These are phyloP conservation scores for Epiblema foenella DNA, from an alignment of 2,888 invertebrate species.

Conservation along the genomic window DNA sequence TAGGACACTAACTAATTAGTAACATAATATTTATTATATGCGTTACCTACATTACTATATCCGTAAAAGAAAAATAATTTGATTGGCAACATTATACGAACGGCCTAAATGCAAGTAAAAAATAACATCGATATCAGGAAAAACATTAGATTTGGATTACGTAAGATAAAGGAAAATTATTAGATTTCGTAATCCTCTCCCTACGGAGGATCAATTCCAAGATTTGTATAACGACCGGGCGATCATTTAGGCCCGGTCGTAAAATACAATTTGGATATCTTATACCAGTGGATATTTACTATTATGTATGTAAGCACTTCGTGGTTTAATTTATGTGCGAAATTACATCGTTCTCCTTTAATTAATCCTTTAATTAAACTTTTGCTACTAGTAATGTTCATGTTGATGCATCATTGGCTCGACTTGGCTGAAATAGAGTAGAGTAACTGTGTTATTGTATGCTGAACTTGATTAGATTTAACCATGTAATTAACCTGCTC, in stretches of 20 bases:
- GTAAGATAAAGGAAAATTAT: background rate
- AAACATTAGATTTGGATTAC: background rate
- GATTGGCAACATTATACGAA: background rate
- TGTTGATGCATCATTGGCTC: too few relatives aligned
- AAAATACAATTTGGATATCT: background rate
- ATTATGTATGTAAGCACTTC: background rate
- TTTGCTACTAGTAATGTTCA: too few relatives aligned
- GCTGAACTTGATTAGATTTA: too few relatives aligned
- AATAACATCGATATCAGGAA: constrained; percentile 7
- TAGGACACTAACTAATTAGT: too few relatives aligned
- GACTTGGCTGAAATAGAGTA: too few relatives aligned
- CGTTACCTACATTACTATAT: too few relatives aligned
- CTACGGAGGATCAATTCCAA: background rate
- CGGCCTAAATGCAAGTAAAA: constrained; percentile 4
- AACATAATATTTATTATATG: too few relatives aligned
- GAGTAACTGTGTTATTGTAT: too few relatives aligned
- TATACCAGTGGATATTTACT: background rate
- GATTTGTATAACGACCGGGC: background rate
- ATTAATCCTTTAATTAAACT: too few relatives aligned
- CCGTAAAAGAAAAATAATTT: background rate
- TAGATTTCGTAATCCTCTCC: constrained; percentile 13
- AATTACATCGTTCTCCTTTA: too few relatives aligned
- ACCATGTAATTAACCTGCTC: too few relatives aligned
- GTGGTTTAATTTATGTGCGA: too few relatives aligned
- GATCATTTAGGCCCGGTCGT: background rate